Evolutionary conservation across 2,797 vertebrate genomes (phyloP).

Genomic region (Pagetopsis macropterus): DNA sequence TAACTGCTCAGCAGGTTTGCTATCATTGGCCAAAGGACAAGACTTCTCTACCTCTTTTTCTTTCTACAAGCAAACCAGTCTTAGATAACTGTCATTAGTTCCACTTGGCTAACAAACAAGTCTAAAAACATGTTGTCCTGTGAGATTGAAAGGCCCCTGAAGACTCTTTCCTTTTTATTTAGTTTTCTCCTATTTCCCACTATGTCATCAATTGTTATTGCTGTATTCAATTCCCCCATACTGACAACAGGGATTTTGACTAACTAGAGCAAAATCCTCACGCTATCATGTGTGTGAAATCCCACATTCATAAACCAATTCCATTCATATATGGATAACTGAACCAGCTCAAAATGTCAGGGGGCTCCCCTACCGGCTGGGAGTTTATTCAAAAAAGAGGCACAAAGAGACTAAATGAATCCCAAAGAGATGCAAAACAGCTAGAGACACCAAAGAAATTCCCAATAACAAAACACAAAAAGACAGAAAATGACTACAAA

Average conservation of each 20-base stretch:
- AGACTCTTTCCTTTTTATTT: slow-evolving; percentile 19
- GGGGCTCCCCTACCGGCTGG: too few species aligned
- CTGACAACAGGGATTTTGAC: slow-evolving; percentile 2
- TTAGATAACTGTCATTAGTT: slow-evolving; percentile 49
- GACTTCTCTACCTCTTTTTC: slow-evolving; percentile 15
- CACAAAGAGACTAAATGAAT: too few species aligned
- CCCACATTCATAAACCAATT: slow-evolving; percentile 7
- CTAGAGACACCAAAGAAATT: too few species aligned
- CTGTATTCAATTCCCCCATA: neutral
- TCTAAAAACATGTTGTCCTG: slow-evolving; percentile 22
- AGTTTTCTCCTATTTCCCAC: neutral
- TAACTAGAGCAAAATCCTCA: neutral
- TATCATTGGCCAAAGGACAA: slow-evolving; percentile 15
- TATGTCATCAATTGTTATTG: slow-evolving; percentile 14
- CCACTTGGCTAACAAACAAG: slow-evolving; percentile 45
- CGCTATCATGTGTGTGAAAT: slow-evolving; percentile 3
- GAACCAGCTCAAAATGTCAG: too few species aligned
- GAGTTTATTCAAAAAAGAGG: too few species aligned
- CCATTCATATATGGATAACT: too few species aligned
- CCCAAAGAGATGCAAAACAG: too few species aligned
- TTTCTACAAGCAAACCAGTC: slow-evolving; percentile 18
- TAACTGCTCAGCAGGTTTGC: slow-evolving; percentile 15
- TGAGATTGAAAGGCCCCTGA: slow-evolving; percentile 30
- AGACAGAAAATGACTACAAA: too few species aligned
- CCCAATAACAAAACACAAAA: too few species aligned